A percentile compares a stretch with the other conserved stretches of the same genome.
phyloP scores from a whole-genome alignment of 2,888 invertebrate species.

The Hofmannophila pseudospretella region DNA sequence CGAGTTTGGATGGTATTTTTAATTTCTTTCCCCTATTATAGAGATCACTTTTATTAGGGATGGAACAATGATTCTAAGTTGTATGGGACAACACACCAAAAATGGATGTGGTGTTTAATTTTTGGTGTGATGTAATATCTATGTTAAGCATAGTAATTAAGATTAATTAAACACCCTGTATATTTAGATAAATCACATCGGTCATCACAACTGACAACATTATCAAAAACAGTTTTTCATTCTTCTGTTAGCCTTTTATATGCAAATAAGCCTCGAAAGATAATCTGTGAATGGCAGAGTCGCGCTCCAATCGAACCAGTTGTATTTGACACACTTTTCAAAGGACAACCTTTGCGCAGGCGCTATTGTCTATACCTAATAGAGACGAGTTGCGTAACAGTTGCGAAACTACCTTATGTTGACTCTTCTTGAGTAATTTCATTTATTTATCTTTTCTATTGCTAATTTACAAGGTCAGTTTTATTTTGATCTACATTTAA shows the following conservation, averaged over 20 bases:
- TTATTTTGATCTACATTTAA: too few relatives aligned
- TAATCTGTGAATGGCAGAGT: slow-evolving; percentile 8
- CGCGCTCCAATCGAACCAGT: slow-evolving; percentile 40
- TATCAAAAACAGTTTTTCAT: too few relatives aligned
- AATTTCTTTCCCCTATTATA: too few relatives aligned
- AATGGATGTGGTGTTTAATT: too few relatives aligned
- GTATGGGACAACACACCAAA: too few relatives aligned
- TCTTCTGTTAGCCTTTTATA: not conserved
- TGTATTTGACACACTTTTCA: slow-evolving; percentile 58
- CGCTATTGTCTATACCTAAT: slow-evolving; percentile 48
- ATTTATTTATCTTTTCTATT: not conserved
- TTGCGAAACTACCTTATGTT: slow-evolving; percentile 9
- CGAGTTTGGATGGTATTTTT: too few relatives aligned
- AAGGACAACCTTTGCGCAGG: slow-evolving; percentile 55
- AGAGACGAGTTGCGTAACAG: slow-evolving; percentile 11
- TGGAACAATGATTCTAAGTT: too few relatives aligned
- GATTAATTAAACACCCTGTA: too few relatives aligned
- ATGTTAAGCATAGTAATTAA: too few relatives aligned
- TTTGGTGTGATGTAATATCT: too few relatives aligned
- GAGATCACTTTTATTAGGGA: too few relatives aligned
- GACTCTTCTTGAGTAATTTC: not conserved
- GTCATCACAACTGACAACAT: not conserved
- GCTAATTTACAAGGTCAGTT: not conserved
- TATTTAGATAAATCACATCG: not conserved
- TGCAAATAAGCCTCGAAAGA: not conserved